phyloP scores from a whole-genome alignment of 2,888 invertebrate species.

The Geophilus truncorum region DNA sequence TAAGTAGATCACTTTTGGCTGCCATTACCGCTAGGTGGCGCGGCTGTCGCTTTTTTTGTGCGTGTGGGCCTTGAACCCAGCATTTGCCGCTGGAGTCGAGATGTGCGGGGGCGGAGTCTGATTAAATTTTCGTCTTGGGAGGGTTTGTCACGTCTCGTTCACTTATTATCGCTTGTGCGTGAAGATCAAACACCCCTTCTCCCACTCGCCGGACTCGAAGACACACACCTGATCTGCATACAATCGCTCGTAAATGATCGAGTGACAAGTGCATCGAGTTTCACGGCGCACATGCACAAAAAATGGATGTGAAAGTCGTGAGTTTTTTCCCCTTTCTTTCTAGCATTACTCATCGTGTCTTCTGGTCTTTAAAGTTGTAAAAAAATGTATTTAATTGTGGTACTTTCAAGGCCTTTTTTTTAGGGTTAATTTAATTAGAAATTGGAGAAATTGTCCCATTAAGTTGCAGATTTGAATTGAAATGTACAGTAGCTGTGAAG shows the following conservation, averaged over 20 bases:
- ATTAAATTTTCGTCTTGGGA: constrained; percentile 25
- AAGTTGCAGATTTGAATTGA: too few species aligned
- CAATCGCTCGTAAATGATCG: constrained; percentile 13
- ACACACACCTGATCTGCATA: constrained; percentile 15
- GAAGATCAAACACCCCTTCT: background rate
- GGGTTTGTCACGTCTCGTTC: constrained; percentile 27
- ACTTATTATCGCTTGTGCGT: constrained; percentile 22
- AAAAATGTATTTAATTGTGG: too few species aligned
- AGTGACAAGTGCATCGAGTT: constrained; percentile 6
- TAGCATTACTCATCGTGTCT: background rate
- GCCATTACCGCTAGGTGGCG: background rate
- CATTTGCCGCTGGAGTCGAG: background rate
- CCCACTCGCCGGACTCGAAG: background rate
- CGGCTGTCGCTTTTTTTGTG: background rate
- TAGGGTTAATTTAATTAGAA: too few species aligned
- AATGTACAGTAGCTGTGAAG: too few species aligned
- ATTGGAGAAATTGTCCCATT: too few species aligned
- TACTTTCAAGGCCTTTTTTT: too few species aligned
- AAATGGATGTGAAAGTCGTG: background rate
- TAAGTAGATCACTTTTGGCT: background rate
- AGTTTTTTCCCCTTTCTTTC: too few species aligned
- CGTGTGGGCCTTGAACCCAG: background rate
- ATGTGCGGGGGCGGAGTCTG: background rate
- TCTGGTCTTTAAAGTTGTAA: too few species aligned
- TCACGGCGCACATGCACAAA: background rate